Evolutionary conservation across 2,113 vertebrate genomes (phyloP), one percentile per base, ranked within the genome.

Genomic region (Menura novaehollandiae): DNA sequence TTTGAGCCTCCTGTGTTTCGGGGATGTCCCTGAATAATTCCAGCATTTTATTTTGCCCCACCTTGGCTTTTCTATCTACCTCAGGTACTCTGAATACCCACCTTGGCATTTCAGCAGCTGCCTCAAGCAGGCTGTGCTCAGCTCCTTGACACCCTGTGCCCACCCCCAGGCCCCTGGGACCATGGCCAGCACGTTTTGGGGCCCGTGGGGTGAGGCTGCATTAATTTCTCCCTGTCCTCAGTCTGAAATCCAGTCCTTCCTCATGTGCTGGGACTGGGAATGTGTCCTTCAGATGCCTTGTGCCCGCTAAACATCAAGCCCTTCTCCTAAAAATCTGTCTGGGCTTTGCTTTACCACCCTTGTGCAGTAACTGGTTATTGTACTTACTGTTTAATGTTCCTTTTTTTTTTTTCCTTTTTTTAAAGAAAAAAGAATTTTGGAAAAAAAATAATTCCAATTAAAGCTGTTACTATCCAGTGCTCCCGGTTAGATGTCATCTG

Each of bases 401-500:
- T 21, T 66, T 75, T 46, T 37, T 17, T 74, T 66, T 75, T 46
- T 37, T 17, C 69, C 27, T 12, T 62, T 64, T 79, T 56, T 26
- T 2, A 14, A 22, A 73, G 43, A 33, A 4, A 78, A 68, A 91
- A 62, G 35, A 14, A 5, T 1, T 16, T 85, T 69, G 17, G 4
- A 10, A 46, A 68, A 71, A 58, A 37, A 35, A 60, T 35, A 17
- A 23, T 3, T 90, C 22, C 5, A 2, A 35, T 95, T 89, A 85
- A 95, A 97, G 69, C 74, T 87, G 81, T 95, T 85, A 10, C 55
- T 94, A 46, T 74, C 46, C 58, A 89, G 91, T 63, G 87, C 55
- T 93, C 44, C 47, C 0, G 3, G 52, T 62, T 19, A 47, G 88
- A 32, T 4, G 20, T 90, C 37, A 23, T 44, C 66, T 85, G 11